phyloP scores from a whole-genome alignment of 2,888 invertebrate genomes.

The Callimorpha dominula region DNA sequence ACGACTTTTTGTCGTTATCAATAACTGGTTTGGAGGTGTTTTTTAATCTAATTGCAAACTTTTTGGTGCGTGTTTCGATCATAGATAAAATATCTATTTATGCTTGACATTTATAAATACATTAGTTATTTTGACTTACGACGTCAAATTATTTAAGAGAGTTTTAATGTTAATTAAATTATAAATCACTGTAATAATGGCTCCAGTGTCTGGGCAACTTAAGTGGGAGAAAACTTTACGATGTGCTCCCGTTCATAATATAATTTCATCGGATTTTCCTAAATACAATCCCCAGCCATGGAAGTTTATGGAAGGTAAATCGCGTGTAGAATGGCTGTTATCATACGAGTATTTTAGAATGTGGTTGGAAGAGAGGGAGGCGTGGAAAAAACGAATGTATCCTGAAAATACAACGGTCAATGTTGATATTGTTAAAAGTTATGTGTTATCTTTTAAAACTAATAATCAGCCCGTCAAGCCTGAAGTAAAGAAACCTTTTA shows the following conservation, averaged over 20 bases:
- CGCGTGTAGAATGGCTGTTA: slow-evolving; percentile 80
- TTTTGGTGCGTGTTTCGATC: background rate
- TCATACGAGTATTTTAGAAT: slow-evolving; percentile 87
- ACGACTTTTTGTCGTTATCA: too few relatives aligned
- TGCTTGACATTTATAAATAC: background rate
- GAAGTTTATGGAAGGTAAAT: slow-evolving; percentile 82
- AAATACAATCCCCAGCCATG: slow-evolving; percentile 83
- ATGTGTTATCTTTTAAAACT: slow-evolving; percentile 79
- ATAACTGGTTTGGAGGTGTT: too few relatives aligned
- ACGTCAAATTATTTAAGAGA: slow-evolving; percentile 19
- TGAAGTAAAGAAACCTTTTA: slow-evolving; percentile 81
- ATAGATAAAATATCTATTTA: background rate
- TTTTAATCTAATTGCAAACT: background rate
- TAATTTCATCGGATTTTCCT: slow-evolving; percentile 86
- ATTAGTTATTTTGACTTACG: background rate
- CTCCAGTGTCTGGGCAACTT: slow-evolving; percentile 65
- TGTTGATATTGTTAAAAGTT: slow-evolving; percentile 79
- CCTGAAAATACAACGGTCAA: slow-evolving; percentile 78
- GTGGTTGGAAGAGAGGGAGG: slow-evolving; percentile 86
- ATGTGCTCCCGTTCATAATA: slow-evolving; percentile 81
- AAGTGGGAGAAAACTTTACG: slow-evolving; percentile 84
- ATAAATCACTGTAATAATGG: slow-evolving; percentile 59
- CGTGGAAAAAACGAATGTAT: slow-evolving; percentile 85
- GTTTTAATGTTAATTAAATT: slow-evolving; percentile 34
- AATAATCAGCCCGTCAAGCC: slow-evolving; percentile 77